Base-by-base conservation (phyloP, 2,797 vertebrate species). In the Staurois parvus region DNA sequence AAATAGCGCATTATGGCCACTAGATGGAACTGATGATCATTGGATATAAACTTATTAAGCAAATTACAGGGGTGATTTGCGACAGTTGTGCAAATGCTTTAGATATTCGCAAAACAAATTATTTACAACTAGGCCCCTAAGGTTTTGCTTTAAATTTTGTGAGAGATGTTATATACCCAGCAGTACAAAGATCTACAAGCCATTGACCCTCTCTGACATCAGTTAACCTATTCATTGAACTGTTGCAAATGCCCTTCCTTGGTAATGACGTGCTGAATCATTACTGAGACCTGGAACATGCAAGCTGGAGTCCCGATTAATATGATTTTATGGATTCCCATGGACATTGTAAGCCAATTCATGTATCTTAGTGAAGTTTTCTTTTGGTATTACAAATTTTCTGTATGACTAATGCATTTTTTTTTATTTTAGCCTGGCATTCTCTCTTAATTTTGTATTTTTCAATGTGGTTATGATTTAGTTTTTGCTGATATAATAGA, bases 401-500 rank as follows among this genome's bases (percentile, higher is more conserved):
- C 37, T 8, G 37, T 10, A 37, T 59, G 24, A 59, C 21, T 59
- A 59, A 59, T 6, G 21, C 21, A 24, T 59, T 24, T 56, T 11
- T 56, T 56, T 56, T 21, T 56, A 52, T 52, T 4, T 52, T 17
- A 70, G 17, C 30, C 12, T 24, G 30, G 9, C 5, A 11, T 11
- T 13, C 21, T n/a, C 52, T 59, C 32, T 64, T 24, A 30, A 56
- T 21, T 19, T 48, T 4, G 9, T 76, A 13, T 59, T 59, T 30
- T 30, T 56, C 74, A 76, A 76, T 76, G 74, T 76, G 74, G 74
- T 76, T 76, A 48, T 59, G 29, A 76, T 76, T 76, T 76, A 24
- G 56, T 0, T 29, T 59, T 52, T 30, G 74, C 28, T 32, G 74
- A 56, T 76, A 59, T 56, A 76, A 76, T 56, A 69, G 40, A 32